Conservation (phyloP, 2,888 invertebrate species). For the Actias luna region DNA sequence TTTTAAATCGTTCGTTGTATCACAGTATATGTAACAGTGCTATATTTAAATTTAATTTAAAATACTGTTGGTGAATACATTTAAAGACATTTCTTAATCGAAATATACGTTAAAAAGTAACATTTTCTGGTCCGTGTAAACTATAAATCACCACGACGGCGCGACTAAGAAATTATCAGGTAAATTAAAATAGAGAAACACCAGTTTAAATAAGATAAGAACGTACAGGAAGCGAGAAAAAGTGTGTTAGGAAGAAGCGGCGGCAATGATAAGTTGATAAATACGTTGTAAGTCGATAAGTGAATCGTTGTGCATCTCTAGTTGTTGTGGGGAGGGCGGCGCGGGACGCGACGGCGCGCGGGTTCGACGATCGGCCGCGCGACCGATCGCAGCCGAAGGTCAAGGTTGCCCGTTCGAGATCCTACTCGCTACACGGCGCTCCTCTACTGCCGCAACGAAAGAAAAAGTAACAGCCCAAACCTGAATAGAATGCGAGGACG, state of each 20-base stretch:
- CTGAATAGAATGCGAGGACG: constrained; percentile 78
- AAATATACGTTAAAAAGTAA: not conserved
- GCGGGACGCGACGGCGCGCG: constrained; percentile 39
- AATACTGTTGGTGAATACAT: too few relatives aligned
- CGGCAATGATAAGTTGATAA: constrained; percentile 31
- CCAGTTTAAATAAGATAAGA: constrained; percentile 4
- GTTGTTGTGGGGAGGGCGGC: constrained; percentile 39
- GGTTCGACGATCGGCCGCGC: constrained; percentile 73
- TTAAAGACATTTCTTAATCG: not conserved
- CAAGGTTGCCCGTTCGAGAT: constrained; percentile 71
- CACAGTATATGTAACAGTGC: not conserved
- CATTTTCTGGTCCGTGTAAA: not conserved
- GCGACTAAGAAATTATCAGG: not conserved
- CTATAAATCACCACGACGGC: not conserved
- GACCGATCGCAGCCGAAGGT: constrained; percentile 76
- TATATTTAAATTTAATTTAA: too few relatives aligned
- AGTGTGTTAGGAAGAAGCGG: constrained; percentile 18
- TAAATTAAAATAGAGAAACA: constrained; percentile 8
- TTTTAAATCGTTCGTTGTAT: not conserved
- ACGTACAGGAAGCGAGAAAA: constrained; percentile 2
- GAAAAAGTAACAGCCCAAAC: constrained; percentile 80
- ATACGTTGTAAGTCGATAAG: constrained; percentile 35
- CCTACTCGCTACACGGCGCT: constrained; percentile 45
- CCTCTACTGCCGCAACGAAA: constrained; percentile 64
- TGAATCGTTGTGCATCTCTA: constrained; percentile 37